These are phyloP conservation scores for Autographa gamma DNA, from an alignment of 2,888 invertebrate genomes.

Conservation along the genomic window DNA sequence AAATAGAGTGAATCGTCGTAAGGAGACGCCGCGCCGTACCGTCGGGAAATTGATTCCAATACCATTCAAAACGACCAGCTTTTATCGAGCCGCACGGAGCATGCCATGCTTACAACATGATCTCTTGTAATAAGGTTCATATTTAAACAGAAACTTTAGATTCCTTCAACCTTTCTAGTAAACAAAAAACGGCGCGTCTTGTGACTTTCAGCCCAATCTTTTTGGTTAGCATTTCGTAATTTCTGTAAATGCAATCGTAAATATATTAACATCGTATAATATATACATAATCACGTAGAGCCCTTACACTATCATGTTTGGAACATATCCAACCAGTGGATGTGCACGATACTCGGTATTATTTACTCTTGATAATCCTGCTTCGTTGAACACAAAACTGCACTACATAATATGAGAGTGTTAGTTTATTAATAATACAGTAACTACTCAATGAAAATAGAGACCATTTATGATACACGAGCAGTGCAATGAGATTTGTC, in stretches of 20 bases:
- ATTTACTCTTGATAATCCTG: constrained; percentile 46
- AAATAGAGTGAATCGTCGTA: constrained; percentile 61
- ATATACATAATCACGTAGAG: constrained; percentile 48
- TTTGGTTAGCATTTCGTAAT: neutral
- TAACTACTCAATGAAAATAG: neutral
- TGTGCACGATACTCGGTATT: constrained; percentile 42
- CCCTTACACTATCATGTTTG: constrained; percentile 53
- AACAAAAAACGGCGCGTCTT: neutral
- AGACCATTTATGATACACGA: neutral
- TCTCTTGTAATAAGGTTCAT: constrained; percentile 48
- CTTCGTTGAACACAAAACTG: constrained; percentile 33
- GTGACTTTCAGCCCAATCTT: neutral
- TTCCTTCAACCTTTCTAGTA: neutral
- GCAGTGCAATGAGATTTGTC: neutral
- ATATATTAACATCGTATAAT: constrained; percentile 39
- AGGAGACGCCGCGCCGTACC: constrained; percentile 57
- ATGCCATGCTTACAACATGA: constrained; percentile 57
- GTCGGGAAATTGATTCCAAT: constrained; percentile 70
- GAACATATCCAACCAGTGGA: constrained; percentile 49
- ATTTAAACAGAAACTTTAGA: neutral
- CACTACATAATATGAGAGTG: constrained; percentile 21
- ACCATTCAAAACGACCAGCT: constrained; percentile 62
- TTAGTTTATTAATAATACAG: constrained; percentile 45
- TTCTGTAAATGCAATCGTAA: constrained; percentile 17
- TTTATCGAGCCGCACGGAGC: constrained; percentile 65